Percentiles rank a stretch among this genome's conserved stretches.
phyloP scores from a whole-genome alignment of 1,140 invertebrate genomes.

The Meloidogyne chitwoodi region DNA sequence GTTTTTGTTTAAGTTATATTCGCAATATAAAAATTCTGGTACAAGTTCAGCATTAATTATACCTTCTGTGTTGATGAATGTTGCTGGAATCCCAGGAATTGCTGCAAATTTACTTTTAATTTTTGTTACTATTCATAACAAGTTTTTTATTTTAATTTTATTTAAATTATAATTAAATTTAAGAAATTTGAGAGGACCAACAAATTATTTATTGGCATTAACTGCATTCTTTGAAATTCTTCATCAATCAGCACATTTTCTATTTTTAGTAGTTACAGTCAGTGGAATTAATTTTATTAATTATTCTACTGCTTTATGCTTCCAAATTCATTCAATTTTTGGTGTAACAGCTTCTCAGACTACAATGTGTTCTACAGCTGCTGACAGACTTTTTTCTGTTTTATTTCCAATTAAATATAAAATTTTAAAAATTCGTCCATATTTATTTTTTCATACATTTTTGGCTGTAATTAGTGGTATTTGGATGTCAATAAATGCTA shows the following conservation, averaged over 20 bases:
- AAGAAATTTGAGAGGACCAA: neutral
- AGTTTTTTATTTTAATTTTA: neutral
- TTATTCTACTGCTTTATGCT: neutral
- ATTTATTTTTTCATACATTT: neutral
- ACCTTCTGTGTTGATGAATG: neutral
- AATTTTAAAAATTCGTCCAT: neutral
- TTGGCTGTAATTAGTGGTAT: neutral
- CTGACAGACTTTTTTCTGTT: slow-evolving; percentile 3
- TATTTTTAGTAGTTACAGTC: neutral
- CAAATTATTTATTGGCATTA: slow-evolving; percentile 14
- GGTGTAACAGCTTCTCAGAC: neutral
- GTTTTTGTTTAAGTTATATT: neutral
- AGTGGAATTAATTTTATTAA: slow-evolving; percentile 7
- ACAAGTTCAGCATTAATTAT: neutral
- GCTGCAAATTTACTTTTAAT: neutral
- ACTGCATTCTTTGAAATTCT: slow-evolving; percentile 14
- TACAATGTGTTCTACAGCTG: neutral
- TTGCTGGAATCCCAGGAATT: neutral
- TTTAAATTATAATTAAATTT: neutral
- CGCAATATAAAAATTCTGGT: slow-evolving; percentile 3
- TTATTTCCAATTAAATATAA: slow-evolving; percentile 1
- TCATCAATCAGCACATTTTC: slow-evolving; percentile 2
- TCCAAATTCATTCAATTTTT: slow-evolving; percentile 8
- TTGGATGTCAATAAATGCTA: neutral
- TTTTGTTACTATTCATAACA: slow-evolving; percentile 2